phyloP scores from a whole-genome alignment of 2,113 vertebrate species.

The Trichechus manatus region DNA sequence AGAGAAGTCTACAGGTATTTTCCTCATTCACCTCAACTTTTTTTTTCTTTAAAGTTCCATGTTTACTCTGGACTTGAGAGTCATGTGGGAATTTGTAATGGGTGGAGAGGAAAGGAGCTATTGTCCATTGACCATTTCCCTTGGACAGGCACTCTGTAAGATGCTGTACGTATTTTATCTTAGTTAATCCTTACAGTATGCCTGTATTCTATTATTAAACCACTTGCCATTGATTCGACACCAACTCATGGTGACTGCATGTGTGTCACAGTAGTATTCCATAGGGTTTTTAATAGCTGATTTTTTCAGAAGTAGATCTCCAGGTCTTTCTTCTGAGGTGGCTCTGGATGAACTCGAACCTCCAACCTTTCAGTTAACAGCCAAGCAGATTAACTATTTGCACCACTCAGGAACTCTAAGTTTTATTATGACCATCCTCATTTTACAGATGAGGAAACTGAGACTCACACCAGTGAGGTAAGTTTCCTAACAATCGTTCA shows the following conservation, averaged over 20 bases:
- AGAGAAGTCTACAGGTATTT: not conserved
- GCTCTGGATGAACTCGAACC: not conserved
- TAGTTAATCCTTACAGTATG: not conserved
- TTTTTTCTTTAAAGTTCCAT: not conserved
- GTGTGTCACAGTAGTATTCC: not conserved
- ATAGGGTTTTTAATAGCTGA: too few species aligned
- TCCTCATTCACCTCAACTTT: not conserved
- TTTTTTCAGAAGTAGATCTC: too few species aligned
- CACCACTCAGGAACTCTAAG: not conserved
- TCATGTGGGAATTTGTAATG: fast-evolving
- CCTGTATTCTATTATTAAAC: not conserved
- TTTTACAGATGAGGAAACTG: not conserved
- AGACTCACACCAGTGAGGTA: not conserved
- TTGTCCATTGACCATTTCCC: not conserved
- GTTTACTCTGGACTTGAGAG: not conserved
- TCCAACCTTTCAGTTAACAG: not conserved
- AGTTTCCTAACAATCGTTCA: fast-evolving
- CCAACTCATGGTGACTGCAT: not conserved
- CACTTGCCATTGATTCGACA: not conserved
- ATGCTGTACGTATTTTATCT: not conserved
- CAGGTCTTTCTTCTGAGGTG: too few species aligned
- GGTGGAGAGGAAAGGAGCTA: not conserved
- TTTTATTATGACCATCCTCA: not conserved
- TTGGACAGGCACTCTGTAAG: not conserved
- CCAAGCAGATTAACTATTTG: not conserved